Conservation (phyloP, 2,113 vertebrate species). For the Egretta garzetta region DNA sequence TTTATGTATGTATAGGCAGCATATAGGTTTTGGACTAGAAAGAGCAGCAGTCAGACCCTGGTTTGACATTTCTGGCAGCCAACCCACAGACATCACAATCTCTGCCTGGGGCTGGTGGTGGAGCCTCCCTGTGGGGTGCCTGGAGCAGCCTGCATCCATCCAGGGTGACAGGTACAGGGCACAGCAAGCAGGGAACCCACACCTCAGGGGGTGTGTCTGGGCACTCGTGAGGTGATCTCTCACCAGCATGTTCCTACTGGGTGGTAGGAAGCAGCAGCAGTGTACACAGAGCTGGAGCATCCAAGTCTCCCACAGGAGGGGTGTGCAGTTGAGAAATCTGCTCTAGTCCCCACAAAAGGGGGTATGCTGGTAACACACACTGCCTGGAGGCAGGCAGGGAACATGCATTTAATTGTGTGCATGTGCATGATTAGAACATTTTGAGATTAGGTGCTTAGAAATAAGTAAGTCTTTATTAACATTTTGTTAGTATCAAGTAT, state of each 20-base stretch:
- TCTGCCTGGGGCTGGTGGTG: not conserved
- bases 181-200: not conserved
- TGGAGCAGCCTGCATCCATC: not conserved
- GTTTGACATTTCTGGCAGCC: not conserved
- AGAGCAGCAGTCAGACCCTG: not conserved
- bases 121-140: not conserved
- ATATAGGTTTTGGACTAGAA: not conserved
- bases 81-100: rapidly evolving
- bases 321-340: not conserved
- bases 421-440: not conserved
- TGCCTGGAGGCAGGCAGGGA: not conserved
- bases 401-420: not conserved
- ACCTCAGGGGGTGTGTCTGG: rapidly evolving
- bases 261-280: not conserved
- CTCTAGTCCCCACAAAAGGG: rapidly evolving
- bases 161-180: rapidly evolving
- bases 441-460: not conserved
- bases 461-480: not conserved
- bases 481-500: not conserved
- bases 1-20: not conserved
- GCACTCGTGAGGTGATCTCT: not conserved
- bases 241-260: not conserved
- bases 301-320: not conserved
- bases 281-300: not conserved
- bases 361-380: not conserved